Evolutionary conservation across 2,113 vertebrate genomes (phyloP), one percentile per base, ranked within the genome.

Genomic region (Catharus bicknelli): DNA sequence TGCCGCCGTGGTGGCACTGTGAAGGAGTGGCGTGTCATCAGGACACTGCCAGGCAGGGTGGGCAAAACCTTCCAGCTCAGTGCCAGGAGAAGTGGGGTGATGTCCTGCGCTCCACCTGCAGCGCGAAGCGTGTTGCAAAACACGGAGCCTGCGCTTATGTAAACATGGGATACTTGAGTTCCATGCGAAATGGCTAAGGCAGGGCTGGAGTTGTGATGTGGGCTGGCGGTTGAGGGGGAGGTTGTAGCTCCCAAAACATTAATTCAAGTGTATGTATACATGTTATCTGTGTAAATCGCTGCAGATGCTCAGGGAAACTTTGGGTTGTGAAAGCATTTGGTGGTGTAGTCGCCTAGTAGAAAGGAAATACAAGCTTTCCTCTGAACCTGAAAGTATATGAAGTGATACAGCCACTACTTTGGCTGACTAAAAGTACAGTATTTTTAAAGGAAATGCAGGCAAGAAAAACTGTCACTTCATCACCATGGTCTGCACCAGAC

Each of bases 21-120:
- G 40, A 11, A 6, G 55, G 48, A 48, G 62, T 8, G 74, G 17
- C 40, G 0, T 63, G 62, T 16, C 62, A 13, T 2, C 43, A 0
- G 8, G 5, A 50, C 48, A 21, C 21, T 27, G 0, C 10, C 66
- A n/a, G 70, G 76, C 13, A 27, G 69, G 74, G 21, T 7, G 81
- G 68, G 68, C 30, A 6, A n/a, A 83, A 14, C 27, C 40, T 43
- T 38, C 19, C 4, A 3, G 63, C 43, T 27, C 7, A 8, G 47
- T 25, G 64, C 38, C 81, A 4, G 43, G 8, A 77, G 61, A 57
- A 1, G 10, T 42, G 58, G 53, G 32, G 3, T 62, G 51, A 38
- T 68, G 50, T 27, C 26, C 72, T 14, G 34, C 0, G 5, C 66
- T 84, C 77, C 88, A 74, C 78, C 83, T 48, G 88, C 75, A 3